phyloP scores from a whole-genome alignment of 1,140 invertebrate genomes.

The Temnothorax nylanderi region DNA sequence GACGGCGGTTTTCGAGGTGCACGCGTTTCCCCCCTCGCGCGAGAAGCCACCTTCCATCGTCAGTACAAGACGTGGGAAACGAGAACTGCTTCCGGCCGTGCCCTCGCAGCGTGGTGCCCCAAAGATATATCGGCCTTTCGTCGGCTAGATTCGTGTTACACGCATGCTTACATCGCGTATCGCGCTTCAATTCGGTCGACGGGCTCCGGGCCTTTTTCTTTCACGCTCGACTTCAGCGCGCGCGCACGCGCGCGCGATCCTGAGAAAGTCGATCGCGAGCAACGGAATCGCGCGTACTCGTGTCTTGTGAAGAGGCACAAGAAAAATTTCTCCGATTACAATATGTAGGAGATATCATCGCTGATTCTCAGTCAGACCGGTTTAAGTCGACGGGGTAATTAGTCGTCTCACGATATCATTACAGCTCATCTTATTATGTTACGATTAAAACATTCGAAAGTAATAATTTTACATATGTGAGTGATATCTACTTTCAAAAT shows the following conservation, averaged over 20 bases:
- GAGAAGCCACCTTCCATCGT: conserved; percentile 33
- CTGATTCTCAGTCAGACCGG: background rate
- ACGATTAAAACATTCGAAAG: background rate
- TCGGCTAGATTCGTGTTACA: conserved; percentile 4
- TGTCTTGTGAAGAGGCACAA: background rate
- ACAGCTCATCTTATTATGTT: background rate
- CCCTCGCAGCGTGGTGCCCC: background rate
- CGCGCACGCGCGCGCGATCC: conserved; percentile 8
- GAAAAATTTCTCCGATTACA: background rate
- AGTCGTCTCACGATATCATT: background rate
- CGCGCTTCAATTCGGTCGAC: background rate
- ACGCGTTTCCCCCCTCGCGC: conserved; percentile 29
- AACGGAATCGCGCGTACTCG: background rate
- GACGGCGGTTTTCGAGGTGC: conserved; percentile 12
- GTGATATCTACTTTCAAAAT: background rate
- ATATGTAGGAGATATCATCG: background rate
- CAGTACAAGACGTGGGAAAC: conserved; percentile 9
- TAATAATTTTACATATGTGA: background rate
- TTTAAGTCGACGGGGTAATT: background rate
- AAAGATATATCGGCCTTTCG: background rate
- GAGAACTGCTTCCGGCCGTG: conserved; percentile 1
- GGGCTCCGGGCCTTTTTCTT: background rate
- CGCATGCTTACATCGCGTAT: background rate
- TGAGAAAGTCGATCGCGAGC: conserved; percentile 40
- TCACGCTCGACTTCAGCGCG: conserved; percentile 13